Evolutionary conservation across 2,888 invertebrate species (phyloP), one percentile per base, ranked within the genome.

Genomic region (Dendrolimus houi): DNA sequence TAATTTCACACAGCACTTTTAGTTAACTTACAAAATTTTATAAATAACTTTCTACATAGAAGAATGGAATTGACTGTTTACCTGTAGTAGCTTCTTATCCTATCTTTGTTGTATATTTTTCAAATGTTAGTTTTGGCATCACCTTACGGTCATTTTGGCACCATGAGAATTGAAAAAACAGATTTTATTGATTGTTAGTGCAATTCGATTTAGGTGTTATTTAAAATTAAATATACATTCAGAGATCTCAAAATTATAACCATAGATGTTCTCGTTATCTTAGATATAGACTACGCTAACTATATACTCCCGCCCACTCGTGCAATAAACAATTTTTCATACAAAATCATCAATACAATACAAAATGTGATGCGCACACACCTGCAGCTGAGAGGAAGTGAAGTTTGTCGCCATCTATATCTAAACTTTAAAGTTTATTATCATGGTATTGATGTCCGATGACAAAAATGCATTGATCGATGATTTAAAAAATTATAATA

Each of bases 21-120:
- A 47, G 12, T 47, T 47, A 47, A 47, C 47, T 47, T 47, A 47
- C 47, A 9, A 47, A 47, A 47, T 10, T 47, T 47, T 47, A 47
- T 47, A 47, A 47, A 47, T 47, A 47, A 47, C 9, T 10, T 9
- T 47, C 47, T 47, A 29, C 29, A 29, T 57, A 61, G 58, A 54
- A 65, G 64, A 66, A 47, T 61, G 62, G 62, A 71, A 71, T 71
- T 71, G 72, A 71, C 71, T 66, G 62, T 57, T 64, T 63, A 63
- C 71, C 69, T 70, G 68, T 65, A 59, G 61, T 57, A 59, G 29
- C 29, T 29, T 63, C 41, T 58, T 58, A 61, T 41, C 52, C 55
- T 58, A 55, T 52, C 54, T 54, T 57, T 52, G 47, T 47, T 47
- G 9, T 10, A 47, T 47, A 47, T 47, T 47, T 47, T 47, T 47